These are phyloP conservation scores for Plumapathes pennacea DNA, from an alignment of 92 coral and sea anemone species.

Conservation along the genomic window DNA sequence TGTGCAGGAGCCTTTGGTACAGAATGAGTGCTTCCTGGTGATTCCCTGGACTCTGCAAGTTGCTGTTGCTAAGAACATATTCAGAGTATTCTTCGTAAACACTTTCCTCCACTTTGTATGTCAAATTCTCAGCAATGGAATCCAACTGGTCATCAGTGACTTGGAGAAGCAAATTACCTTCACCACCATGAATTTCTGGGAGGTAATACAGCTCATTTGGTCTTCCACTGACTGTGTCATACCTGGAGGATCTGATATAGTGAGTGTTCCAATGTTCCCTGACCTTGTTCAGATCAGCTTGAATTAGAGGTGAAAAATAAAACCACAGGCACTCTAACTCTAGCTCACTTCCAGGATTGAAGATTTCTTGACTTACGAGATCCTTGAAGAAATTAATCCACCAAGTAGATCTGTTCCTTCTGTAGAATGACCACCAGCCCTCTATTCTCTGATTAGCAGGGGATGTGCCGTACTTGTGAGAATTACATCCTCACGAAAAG, in stretches of 20 bases:
- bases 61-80: slow-evolving; percentile 39
- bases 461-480: slow-evolving; percentile 51
- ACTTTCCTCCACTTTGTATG: slow-evolving; percentile 54
- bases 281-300: slow-evolving; percentile 25
- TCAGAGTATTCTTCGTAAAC: slow-evolving; percentile 53
- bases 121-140: slow-evolving; percentile 58
- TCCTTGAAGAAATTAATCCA: slow-evolving; percentile 46
- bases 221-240: slow-evolving; percentile 66
- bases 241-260: slow-evolving; percentile 43
- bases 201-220: slow-evolving; percentile 61
- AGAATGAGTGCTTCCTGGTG: slow-evolving; percentile 38
- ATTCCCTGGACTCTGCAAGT: slow-evolving; percentile 37
- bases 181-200: slow-evolving; percentile 66
- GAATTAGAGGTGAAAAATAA: slow-evolving; percentile 32
- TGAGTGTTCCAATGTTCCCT: slow-evolving; percentile 73
- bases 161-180: slow-evolving; percentile 45
- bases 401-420: slow-evolving; percentile 25
- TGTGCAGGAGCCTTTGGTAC: slow-evolving; percentile 36
- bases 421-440: slow-evolving; percentile 40
- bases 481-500: slow-evolving; percentile 9
- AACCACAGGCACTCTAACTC: slow-evolving; percentile 28
- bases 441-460: slow-evolving; percentile 41
- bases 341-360: slow-evolving; percentile 28
- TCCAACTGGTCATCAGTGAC: slow-evolving; percentile 38
- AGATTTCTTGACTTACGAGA: slow-evolving; percentile 19